These are phyloP conservation scores for Tholera decimalis DNA, from an alignment of 2,888 invertebrate genomes.

Conservation along the genomic window DNA sequence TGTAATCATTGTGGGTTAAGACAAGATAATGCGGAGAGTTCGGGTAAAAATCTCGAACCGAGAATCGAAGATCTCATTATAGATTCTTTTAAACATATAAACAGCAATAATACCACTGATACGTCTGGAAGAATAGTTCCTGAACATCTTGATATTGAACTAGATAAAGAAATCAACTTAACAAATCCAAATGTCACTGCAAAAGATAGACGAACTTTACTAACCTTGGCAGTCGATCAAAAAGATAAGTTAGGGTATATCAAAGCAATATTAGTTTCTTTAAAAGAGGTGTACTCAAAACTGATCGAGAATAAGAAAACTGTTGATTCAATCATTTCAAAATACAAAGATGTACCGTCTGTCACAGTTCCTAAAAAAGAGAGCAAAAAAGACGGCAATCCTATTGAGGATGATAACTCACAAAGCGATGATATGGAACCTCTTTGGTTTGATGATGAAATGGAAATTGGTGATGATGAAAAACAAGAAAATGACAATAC, in stretches of 20 bases:
- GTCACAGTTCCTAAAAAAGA: not conserved
- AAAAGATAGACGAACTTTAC: not conserved
- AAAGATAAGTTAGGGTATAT: not conserved
- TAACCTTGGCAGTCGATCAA: not conserved
- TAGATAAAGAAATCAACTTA: conserved; percentile 8
- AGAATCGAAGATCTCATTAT: conserved; percentile 5
- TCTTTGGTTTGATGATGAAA: not conserved
- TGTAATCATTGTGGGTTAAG: not conserved
- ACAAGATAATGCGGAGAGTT: conserved; percentile 2
- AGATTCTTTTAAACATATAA: not conserved
- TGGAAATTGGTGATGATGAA: not conserved
- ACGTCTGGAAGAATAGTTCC: not conserved
- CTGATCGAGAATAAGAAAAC: conserved; percentile 1
- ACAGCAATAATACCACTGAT: not conserved
- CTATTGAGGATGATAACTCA: not conserved
- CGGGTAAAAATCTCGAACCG: conserved; percentile 5
- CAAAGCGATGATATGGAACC: conserved; percentile 5
- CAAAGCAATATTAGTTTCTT: not conserved
- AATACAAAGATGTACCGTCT: not conserved
- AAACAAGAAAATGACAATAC: not conserved
- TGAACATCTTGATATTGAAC: not conserved
- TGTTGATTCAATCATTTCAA: conserved; percentile 1
- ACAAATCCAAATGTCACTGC: conserved; percentile 2
- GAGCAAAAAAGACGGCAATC: not conserved
- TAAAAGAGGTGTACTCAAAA: conserved; percentile 9